These are phyloP conservation scores for Hippasteria phrygiana DNA, from an alignment of 53 echinoderm and acorn worm genomes.

Conservation along the genomic window DNA sequence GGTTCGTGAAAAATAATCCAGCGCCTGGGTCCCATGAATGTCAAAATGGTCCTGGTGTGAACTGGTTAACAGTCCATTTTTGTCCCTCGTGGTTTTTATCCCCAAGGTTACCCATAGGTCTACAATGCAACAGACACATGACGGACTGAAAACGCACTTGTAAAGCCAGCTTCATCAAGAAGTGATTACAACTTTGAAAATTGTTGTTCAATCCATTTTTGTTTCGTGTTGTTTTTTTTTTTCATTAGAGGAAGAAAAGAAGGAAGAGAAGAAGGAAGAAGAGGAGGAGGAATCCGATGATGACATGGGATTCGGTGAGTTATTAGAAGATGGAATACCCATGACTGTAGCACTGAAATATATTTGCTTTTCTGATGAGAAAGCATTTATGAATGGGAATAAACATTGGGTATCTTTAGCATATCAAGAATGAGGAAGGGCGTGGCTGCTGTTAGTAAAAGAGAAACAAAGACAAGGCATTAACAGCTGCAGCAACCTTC, in stretches of 20 bases:
- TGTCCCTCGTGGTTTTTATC: background rate
- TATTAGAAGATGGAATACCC: background rate
- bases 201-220: no score
- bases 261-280: slow-evolving; percentile 90
- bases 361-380: background rate
- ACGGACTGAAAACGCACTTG: background rate
- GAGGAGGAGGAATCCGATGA: slow-evolving; percentile 94
- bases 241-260: slow-evolving; percentile 70
- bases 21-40: no score
- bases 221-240: background rate
- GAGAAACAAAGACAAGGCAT: background rate
- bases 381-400: background rate
- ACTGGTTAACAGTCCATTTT: no score
- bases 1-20: no score
- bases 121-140: background rate
- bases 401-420: background rate
- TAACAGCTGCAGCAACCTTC: background rate
- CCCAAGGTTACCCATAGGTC: background rate
- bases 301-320: slow-evolving; percentile 99
- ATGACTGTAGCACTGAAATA: no score
- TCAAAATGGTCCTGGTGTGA: no score
- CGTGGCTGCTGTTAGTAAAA: no score
- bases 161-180: background rate
- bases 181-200: no score
- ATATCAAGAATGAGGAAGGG: background rate